Percentiles rank a stretch among this genome's conserved stretches.
Evolutionary conservation across 2,113 vertebrate genomes (phyloP).

Genomic region (Gambusia affinis): DNA sequence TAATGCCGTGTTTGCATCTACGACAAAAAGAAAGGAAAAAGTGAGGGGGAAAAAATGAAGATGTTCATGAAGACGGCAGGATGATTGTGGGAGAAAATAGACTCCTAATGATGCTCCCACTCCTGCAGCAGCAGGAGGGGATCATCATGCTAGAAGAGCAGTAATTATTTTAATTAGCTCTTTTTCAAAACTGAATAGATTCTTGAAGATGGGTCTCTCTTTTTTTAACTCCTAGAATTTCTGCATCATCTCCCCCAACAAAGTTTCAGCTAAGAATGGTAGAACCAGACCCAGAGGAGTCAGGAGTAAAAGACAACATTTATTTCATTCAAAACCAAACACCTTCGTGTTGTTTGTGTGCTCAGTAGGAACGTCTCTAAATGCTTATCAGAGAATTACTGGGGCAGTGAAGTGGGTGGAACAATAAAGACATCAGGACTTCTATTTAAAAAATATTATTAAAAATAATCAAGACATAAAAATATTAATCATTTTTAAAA

Average conservation of each 20-base stretch:
- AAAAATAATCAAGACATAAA: background rate
- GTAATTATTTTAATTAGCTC: conserved; percentile 78
- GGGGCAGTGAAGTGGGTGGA: no score
- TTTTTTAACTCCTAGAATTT: background rate
- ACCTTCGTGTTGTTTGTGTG: background rate
- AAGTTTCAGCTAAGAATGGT: background rate
- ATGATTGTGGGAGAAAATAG: conserved; percentile 55
- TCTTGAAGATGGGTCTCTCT: conserved; percentile 37
- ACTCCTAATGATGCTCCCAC: conserved; percentile 54
- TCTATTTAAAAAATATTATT: no score
- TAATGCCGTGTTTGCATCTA: conserved; percentile 16
- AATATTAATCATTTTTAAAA: background rate
- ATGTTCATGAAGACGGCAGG: background rate
- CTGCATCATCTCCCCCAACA: conserved; percentile 9
- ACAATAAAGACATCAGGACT: no score
- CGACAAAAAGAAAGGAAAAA: conserved; percentile 3
- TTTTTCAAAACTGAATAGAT: conserved; percentile 62
- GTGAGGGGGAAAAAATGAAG: background rate
- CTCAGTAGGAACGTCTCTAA: background rate
- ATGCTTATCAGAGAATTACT: background rate
- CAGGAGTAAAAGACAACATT: background rate
- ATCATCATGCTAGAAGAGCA: conserved; percentile 54
- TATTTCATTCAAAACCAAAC: no score
- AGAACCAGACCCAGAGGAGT: background rate
- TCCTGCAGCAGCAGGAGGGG: conserved; percentile 39